Percentiles rank a stretch among this genome's conserved stretches.
Conservation (phyloP, 2,888 invertebrate species). For the Leptogaster cylindrica region DNA sequence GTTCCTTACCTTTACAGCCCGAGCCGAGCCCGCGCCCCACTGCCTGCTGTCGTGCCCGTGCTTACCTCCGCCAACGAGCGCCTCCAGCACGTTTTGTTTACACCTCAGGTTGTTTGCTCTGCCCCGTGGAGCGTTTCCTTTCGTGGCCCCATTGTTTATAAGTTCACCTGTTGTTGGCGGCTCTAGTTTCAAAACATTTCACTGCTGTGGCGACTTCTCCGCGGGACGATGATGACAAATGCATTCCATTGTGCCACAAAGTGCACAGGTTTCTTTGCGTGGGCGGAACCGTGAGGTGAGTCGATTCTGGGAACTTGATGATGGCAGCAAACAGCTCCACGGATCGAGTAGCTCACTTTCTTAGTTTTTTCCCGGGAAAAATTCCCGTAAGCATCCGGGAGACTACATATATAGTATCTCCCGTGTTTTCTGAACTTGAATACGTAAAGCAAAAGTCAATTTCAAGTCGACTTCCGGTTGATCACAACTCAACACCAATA, state of each 20-base stretch:
- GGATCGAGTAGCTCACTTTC: neutral
- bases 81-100: constrained; percentile 30
- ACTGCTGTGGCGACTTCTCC: neutral
- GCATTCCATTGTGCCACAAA: constrained; percentile 10
- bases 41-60: constrained; percentile 2
- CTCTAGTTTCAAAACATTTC: constrained; percentile 23
- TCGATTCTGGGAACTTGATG: constrained; percentile 25
- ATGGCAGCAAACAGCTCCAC: neutral
- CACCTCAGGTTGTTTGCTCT: constrained; percentile 30
- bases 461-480: too few relatives aligned
- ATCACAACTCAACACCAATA: too few relatives aligned
- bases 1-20: neutral
- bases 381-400: too few relatives aligned
- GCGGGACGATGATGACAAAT: constrained; percentile 20
- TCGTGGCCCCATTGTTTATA: constrained; percentile 29
- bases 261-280: neutral
- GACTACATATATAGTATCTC: too few relatives aligned
- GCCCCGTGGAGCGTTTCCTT: constrained; percentile 12
- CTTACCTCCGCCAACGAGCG: constrained; percentile 11
- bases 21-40: neutral
- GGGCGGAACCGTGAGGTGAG: constrained; percentile 18
- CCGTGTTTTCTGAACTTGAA: too few relatives aligned
- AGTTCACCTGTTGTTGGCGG: constrained; percentile 34
- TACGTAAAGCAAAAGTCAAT: too few relatives aligned
- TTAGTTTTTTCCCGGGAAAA: neutral